Conservation (phyloP, 2,113 vertebrate species). For the Alexandromys fortis region DNA sequence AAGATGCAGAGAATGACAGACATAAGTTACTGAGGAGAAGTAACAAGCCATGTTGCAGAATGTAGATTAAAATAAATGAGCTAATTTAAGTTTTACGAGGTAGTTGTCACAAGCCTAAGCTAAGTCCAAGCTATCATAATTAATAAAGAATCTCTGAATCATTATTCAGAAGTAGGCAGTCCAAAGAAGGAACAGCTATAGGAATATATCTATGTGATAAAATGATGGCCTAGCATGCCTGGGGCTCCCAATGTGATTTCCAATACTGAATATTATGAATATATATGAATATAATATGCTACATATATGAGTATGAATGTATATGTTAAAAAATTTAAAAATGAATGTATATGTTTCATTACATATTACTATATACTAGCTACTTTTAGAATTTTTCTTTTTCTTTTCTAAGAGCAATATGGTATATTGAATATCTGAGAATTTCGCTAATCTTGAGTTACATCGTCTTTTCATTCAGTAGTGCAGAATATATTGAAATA, state of each 20-base stretch:
- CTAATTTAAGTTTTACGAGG: neutral
- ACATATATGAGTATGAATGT: no score
- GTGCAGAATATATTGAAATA: neutral
- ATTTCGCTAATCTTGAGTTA: neutral
- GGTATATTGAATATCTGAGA: neutral
- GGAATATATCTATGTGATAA: neutral
- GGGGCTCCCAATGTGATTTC: neutral
- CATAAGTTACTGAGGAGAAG: neutral
- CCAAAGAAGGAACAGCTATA: neutral
- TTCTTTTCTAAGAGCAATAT: conserved; percentile 2
- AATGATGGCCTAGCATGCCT: neutral
- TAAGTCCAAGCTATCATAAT: neutral
- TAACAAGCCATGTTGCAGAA: neutral
- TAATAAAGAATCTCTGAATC: neutral
- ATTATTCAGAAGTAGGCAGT: neutral
- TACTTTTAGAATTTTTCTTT: neutral
- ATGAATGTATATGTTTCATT: neutral
- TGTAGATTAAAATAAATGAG: neutral
- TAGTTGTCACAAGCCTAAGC: neutral
- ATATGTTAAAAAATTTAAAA: neutral
- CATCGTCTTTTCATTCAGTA: neutral
- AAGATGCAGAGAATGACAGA: neutral
- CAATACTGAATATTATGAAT: neutral
- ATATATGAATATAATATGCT: neutral
- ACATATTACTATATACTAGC: neutral